Base-by-base conservation (phyloP, 1,140 invertebrate species). In the Nymphalis io region DNA sequence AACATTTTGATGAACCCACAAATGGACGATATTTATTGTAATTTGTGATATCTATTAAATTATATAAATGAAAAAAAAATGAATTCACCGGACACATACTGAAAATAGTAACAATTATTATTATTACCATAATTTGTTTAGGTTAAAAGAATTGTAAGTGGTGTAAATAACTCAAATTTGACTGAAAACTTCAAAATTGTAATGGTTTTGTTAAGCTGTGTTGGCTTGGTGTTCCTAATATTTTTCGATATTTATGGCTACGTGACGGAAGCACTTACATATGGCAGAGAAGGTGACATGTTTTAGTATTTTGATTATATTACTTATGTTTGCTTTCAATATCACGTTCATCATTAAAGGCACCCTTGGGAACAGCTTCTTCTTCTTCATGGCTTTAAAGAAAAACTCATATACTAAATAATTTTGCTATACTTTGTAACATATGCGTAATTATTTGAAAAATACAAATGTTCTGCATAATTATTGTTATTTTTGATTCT, bases 211-310 rank as follows among this genome's bases (percentile, higher is more conserved):
- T 38, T 33, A 15, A 51, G 8, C 11, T 53, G 44, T 15, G 16
- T 53, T 39, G 60, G 60, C 10, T 63, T 63, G 13, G 51, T 46
- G 44, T 18, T 53, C 4, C 33, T 63, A 3, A 38, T 63, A 39
- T 63, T 46, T 23, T 63, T 63, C 13, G 60, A 63, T 53, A 33
- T 63, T 38, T 63, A 23, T n/a, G 60, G 60, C 13, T 63, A 63
- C 16, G 60, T 48, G 27, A 15, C 51, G 8, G 46, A 51, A 53
- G 16, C 40, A 51, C 16, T 63, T 15, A 20, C 46, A 13, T 18
- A 63, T 11, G 60, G 27, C 3, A 21, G 20, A 21, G 60, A 63
- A 51, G 60, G 60, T 63, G 20, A 20, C 16, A 20, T 18, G 18
- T 20, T 48, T 18, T 20, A 18, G 8, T 27, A n/a, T 33, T 62